phyloP scores from a whole-genome alignment of 2,888 invertebrate species.

The Philhelius pedissequus region DNA sequence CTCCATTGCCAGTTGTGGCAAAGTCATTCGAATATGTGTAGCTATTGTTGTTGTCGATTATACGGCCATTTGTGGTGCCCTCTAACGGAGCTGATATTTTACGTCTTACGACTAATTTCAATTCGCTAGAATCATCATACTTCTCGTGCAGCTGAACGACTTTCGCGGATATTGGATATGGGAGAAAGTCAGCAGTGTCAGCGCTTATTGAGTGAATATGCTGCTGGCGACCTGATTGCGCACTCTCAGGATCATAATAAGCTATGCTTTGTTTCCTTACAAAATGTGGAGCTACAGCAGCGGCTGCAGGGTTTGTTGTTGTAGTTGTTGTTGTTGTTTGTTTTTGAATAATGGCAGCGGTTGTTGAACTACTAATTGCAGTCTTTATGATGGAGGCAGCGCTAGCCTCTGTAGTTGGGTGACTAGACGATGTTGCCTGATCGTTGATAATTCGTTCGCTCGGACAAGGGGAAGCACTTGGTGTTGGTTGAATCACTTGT shows the following conservation, averaged over 20 bases:
- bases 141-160: conserved; percentile 47
- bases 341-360: conserved; percentile 49
- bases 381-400: conserved; percentile 62
- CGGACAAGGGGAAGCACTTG: conserved; percentile 89
- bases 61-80: conserved; percentile 46
- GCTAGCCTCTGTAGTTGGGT: conserved; percentile 34
- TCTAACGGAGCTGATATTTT: conserved; percentile 73
- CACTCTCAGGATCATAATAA: conserved; percentile 76
- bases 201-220: conserved; percentile 77
- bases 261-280: conserved; percentile 77
- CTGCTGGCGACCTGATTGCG: conserved; percentile 76
- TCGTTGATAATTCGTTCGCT: conserved; percentile 81
- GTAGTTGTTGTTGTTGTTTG: conserved; percentile 49
- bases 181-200: conserved; percentile 76
- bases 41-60: conserved; percentile 74
- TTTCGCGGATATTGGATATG: conserved; percentile 71
- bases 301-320: conserved; percentile 57
- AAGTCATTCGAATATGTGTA: conserved; percentile 72
- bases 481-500: conserved; percentile 88
- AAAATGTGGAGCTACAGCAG: conserved; percentile 70
- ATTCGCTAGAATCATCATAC: conserved; percentile 73
- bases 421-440: conserved; percentile 54
- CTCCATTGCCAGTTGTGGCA: conserved; percentile 71
- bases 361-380: conserved; percentile 66
- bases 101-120: conserved; percentile 75